Conservation (phyloP, 2,113 vertebrate species). For the Ailurus styani region DNA sequence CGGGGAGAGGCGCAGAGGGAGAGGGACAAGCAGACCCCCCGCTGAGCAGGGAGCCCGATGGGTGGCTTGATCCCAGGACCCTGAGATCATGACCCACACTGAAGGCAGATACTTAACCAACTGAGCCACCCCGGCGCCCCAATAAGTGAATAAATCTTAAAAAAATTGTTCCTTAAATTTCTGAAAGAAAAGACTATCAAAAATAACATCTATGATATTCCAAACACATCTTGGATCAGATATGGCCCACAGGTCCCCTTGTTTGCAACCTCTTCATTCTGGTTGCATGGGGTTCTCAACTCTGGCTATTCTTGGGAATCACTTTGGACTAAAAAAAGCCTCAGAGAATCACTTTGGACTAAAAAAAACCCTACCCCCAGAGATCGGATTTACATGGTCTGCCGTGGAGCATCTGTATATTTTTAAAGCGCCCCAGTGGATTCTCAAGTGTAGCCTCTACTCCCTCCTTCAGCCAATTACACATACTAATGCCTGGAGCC, state of each 20-base stretch:
- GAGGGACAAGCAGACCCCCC: too few relatives aligned
- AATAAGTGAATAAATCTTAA: too few relatives aligned
- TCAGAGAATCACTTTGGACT: neutral
- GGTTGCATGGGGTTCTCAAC: neutral
- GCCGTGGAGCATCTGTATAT: neutral
- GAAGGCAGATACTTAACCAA: too few relatives aligned
- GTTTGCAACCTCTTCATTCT: neutral
- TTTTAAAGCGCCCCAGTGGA: neutral
- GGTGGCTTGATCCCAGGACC: too few relatives aligned
- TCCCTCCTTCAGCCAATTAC: neutral
- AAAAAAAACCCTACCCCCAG: neutral
- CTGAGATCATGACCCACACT: too few relatives aligned
- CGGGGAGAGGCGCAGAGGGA: too few relatives aligned
- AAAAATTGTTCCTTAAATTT: neutral
- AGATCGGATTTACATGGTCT: neutral
- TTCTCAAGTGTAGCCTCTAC: neutral
- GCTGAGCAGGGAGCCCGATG: too few relatives aligned
- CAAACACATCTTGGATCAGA: neutral
- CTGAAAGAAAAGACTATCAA: neutral
- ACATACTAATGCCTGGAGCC: fast-evolving
- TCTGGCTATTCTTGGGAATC: neutral
- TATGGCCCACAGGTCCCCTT: neutral
- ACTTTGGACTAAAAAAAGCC: neutral
- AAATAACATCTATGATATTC: neutral
- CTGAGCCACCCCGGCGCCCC: neutral